These are phyloP conservation scores for Halichondria panicea DNA, from an alignment of 37 sponge, comb jelly and placozoan species.

Conservation along the genomic window DNA sequence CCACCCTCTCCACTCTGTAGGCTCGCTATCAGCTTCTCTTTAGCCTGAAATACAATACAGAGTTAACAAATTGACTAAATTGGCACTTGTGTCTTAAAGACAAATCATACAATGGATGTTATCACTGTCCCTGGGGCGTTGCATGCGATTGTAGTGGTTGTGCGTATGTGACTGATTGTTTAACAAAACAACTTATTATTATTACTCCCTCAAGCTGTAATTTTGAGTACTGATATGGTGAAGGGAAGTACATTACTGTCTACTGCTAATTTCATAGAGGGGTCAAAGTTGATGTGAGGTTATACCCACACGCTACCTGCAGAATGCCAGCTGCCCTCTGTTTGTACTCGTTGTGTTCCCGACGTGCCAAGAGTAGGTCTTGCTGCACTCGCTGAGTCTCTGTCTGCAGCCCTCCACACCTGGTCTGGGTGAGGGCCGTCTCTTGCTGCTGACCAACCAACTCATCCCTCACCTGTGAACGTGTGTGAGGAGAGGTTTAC, in stretches of 20 bases:
- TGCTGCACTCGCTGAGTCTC: constrained; percentile 15
- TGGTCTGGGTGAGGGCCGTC: constrained; percentile 14
- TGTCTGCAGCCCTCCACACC: constrained; percentile 19
- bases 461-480: constrained; percentile 10
- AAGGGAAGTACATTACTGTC: too few relatives aligned
- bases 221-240: too few relatives aligned
- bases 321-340: constrained; percentile 74
- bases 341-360: constrained; percentile 75
- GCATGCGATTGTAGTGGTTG: too few relatives aligned
- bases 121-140: neutral
- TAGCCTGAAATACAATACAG: constrained; percentile 36
- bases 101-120: neutral
- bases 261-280: too few relatives aligned
- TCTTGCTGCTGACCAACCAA: constrained; percentile 34
- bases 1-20: constrained; percentile 30
- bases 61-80: neutral
- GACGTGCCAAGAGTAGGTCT: constrained; percentile 29
- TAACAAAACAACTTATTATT: too few relatives aligned
- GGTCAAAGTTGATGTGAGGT: too few relatives aligned
- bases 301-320: too few relatives aligned
- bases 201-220: too few relatives aligned
- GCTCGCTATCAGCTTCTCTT: constrained; percentile 54
- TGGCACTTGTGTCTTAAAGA: neutral
- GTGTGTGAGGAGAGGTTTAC: too few relatives aligned
- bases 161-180: too few relatives aligned